phyloP scores from a whole-genome alignment of 1,140 invertebrate species.

The Panonychus citri region DNA sequence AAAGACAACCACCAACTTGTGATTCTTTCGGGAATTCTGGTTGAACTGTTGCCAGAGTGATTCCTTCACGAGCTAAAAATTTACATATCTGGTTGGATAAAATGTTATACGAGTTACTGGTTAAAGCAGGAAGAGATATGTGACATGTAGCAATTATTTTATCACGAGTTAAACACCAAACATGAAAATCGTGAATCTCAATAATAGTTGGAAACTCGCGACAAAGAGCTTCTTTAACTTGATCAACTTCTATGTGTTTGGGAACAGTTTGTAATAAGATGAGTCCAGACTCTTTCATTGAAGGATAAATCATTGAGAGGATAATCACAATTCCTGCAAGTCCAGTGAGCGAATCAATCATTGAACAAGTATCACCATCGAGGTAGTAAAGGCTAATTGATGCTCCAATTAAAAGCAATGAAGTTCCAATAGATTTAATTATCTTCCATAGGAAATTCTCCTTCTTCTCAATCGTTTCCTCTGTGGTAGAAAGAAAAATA shows the following conservation, averaged over 20 bases:
- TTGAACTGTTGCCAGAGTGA: conserved; percentile 71
- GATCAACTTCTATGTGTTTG: conserved; percentile 55
- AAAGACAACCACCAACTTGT: background rate
- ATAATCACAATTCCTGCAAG: conserved; percentile 31
- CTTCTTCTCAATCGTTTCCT: no score
- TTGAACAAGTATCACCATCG: background rate
- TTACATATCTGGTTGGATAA: background rate
- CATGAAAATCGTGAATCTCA: conserved; percentile 79
- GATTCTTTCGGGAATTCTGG: conserved; percentile 41
- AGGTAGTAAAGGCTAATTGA: background rate
- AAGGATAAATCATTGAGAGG: conserved; percentile 34
- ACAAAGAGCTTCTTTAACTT: conserved; percentile 39
- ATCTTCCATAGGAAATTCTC: background rate
- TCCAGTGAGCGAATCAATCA: conserved; percentile 8
- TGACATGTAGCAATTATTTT: conserved; percentile 79
- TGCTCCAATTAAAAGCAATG: background rate
- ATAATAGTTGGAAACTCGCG: conserved; percentile 48
- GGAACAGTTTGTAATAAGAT: conserved; percentile 59
- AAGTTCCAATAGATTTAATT: background rate
- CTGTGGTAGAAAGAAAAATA: no score
- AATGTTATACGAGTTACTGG: conserved; percentile 68
- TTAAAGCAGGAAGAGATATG: conserved; percentile 35
- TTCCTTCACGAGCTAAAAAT: conserved; percentile 75
- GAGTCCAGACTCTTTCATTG: conserved; percentile 38
- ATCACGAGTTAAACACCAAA: conserved; percentile 77